A percentile compares a stretch with the other conserved stretches of the same genome.
phyloP scores from a whole-genome alignment of 2,888 invertebrate genomes.

The Sphinx pinastri region DNA sequence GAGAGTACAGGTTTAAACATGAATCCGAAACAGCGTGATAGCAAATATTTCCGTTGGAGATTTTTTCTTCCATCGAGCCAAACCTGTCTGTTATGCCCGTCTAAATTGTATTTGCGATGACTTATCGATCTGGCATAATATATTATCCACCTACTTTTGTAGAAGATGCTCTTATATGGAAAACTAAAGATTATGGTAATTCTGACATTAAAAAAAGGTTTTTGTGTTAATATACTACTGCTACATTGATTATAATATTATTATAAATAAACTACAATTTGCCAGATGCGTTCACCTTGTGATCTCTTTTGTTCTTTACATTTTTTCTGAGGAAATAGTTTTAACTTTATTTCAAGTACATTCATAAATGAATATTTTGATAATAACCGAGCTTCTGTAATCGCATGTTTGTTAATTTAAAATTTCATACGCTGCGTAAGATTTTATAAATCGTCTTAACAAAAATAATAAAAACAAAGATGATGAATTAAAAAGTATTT shows the following conservation, averaged over 20 bases:
- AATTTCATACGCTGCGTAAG: slow-evolving; percentile 1
- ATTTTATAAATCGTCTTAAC: slow-evolving; percentile 1
- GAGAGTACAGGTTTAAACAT: slow-evolving; percentile 69
- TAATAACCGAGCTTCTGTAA: neutral
- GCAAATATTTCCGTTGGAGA: slow-evolving; percentile 69
- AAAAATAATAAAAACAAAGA: slow-evolving; percentile 27
- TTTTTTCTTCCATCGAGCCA: slow-evolving; percentile 58
- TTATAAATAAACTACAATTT: neutral
- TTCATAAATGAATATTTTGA: neutral
- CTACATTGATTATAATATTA: neutral
- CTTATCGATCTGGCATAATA: slow-evolving; percentile 46
- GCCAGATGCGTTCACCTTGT: neutral
- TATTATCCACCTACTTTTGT: slow-evolving; percentile 28
- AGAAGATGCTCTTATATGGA: neutral
- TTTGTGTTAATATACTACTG: neutral
- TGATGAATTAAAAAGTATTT: slow-evolving; percentile 51
- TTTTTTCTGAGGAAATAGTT: neutral
- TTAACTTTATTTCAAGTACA: neutral
- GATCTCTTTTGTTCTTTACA: neutral
- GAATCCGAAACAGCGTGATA: slow-evolving; percentile 57
- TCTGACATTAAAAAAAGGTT: neutral
- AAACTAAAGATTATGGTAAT: neutral
- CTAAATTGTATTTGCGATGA: slow-evolving; percentile 53
- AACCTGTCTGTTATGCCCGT: slow-evolving; percentile 68
- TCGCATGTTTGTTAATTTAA: slow-evolving; percentile 22